Evolutionary conservation across 2,113 vertebrate species (phyloP).

Genomic region (Cebus imitator): DNA sequence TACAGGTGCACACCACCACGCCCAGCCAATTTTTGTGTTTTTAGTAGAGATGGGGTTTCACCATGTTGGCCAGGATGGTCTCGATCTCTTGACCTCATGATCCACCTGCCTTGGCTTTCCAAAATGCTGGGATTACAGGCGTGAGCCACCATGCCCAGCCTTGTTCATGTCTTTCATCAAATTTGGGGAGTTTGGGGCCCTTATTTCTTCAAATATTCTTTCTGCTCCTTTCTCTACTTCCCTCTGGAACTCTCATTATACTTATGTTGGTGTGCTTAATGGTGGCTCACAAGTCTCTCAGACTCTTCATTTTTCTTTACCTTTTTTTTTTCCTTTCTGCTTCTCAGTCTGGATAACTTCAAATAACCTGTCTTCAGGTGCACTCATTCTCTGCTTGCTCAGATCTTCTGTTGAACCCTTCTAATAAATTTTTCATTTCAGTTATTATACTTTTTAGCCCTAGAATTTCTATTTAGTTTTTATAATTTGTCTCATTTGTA

Average conservation of each 20-base stretch:
- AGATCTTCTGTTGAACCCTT: not conserved
- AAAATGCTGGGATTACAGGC: no score
- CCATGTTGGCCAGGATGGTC: no score
- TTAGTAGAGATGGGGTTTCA: no score
- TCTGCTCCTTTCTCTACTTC: not conserved
- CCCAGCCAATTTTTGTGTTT: no score
- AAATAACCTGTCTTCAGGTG: not conserved
- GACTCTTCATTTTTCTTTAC: not conserved
- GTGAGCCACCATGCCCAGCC: no score
- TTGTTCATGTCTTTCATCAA: not conserved
- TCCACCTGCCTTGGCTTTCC: no score
- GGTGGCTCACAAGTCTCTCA: not conserved
- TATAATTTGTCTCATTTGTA: not conserved
- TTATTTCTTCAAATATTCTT: not conserved
- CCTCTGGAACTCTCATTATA: not conserved
- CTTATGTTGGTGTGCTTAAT: not conserved
- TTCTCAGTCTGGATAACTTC: not conserved
- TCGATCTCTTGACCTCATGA: no score
- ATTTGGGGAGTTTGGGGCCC: not conserved
- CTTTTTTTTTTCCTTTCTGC: slow-evolving; percentile 25
- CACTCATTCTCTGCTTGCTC: not conserved
- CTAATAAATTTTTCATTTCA: slow-evolving; percentile 30
- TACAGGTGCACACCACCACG: no score
- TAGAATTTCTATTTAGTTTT: not conserved
- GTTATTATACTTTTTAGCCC: not conserved